Percentiles rank a stretch among this genome's conserved stretches.
Evolutionary conservation across 2,888 invertebrate genomes (phyloP).

Genomic region (Gibbula magus): DNA sequence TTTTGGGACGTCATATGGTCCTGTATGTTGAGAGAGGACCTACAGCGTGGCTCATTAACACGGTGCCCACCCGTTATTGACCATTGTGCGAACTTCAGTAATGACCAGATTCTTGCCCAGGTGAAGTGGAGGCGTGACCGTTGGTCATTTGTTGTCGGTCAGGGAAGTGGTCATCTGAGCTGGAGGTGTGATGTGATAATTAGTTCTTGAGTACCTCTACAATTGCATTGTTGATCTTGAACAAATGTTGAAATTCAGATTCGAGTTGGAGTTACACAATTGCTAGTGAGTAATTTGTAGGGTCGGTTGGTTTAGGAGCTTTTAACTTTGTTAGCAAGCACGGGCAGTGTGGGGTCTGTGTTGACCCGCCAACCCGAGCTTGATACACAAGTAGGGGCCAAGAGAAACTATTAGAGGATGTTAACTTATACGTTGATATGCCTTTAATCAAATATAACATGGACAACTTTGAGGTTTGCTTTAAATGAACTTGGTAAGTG

Average conservation of each 20-base stretch:
- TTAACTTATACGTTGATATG: no score
- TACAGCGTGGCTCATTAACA: neutral
- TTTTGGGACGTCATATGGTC: neutral
- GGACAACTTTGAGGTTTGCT: no score
- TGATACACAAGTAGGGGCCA: no score
- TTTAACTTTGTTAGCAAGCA: neutral
- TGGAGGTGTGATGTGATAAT: neutral
- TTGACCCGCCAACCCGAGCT: no score
- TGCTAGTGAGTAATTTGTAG: neutral
- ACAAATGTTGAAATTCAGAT: neutral
- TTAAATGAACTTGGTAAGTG: no score
- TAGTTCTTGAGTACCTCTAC: neutral
- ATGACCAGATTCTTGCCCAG: neutral
- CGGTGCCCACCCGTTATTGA: neutral
- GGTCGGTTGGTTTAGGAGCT: neutral
- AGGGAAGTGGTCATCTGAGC: neutral
- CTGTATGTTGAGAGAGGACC: neutral
- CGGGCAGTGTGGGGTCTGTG: no score
- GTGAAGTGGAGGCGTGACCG: slow-evolving; percentile 8
- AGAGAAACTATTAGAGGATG: no score
- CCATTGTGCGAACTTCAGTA: neutral
- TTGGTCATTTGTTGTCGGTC: neutral
- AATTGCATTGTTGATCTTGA: neutral
- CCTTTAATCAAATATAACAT: no score
- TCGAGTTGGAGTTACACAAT: neutral